A percentile compares a stretch with the other conserved stretches of the same genome.
Conservation (phyloP, 1,140 invertebrate genomes). For the Trinorchestia longiramus region DNA sequence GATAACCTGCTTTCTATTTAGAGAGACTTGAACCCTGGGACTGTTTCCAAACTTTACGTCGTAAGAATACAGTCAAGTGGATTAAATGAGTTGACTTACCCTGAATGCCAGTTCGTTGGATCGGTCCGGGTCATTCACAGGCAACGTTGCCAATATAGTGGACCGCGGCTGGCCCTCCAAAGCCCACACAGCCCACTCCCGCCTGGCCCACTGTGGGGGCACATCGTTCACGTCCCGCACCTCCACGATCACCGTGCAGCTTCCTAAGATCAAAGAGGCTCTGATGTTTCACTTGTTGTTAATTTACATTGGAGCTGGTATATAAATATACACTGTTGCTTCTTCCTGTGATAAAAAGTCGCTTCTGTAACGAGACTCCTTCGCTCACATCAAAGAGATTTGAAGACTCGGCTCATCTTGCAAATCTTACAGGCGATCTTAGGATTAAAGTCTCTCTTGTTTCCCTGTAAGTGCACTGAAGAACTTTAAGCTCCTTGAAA, state of each 20-base stretch:
- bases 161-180: slow-evolving; percentile 14
- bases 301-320: neutral
- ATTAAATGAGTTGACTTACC: slow-evolving; percentile 2
- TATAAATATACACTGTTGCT: neutral
- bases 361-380: neutral
- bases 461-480: neutral
- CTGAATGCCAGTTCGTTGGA: slow-evolving; percentile 54
- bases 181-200: slow-evolving; percentile 51
- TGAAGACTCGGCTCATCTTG: neutral
- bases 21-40: neutral
- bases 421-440: neutral
- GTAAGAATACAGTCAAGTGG: neutral
- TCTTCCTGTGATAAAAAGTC: neutral
- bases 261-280: neutral
- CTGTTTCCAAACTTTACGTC: neutral
- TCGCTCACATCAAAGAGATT: neutral
- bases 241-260: slow-evolving; percentile 53
- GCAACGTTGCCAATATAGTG: neutral
- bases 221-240: slow-evolving; percentile 56
- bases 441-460: neutral
- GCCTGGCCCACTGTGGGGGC: slow-evolving; percentile 37
- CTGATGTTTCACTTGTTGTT: neutral
- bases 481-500: neutral
- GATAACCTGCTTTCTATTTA: neutral
- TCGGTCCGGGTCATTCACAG: slow-evolving; percentile 49